Percentiles rank a stretch among this genome's conserved stretches.
Conservation (phyloP, 2,888 invertebrate genomes). For the Meliscaeva auricollis region DNA sequence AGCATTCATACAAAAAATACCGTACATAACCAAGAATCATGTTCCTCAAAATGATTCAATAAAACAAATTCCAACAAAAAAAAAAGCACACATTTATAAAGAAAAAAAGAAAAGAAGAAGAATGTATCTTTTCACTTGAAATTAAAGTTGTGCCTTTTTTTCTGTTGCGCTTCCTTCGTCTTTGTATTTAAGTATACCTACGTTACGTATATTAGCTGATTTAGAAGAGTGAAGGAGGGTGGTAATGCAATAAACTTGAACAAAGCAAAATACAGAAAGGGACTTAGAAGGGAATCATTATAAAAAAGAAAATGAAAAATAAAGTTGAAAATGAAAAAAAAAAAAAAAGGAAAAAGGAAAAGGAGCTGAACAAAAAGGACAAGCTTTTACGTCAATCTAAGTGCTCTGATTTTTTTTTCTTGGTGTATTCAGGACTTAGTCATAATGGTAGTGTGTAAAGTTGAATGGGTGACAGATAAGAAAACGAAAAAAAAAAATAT, state of each 20-base stretch:
- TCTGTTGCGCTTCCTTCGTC: conserved; percentile 63
- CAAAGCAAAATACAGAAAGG: conserved; percentile 60
- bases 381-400: conserved; percentile 37
- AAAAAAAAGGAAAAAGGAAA: conserved; percentile 24
- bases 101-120: neutral
- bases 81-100: conserved; percentile 36
- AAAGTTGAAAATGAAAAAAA: conserved; percentile 19
- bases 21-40: conserved; percentile 57
- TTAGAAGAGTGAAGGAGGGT: conserved; percentile 37
- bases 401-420: conserved; percentile 6
- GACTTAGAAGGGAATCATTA: conserved; percentile 63
- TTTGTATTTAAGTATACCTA: neutral
- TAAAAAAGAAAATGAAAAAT: conserved; percentile 7
- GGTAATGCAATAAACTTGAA: conserved; percentile 74
- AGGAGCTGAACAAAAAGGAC: conserved; percentile 3
- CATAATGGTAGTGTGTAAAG: conserved; percentile 48
- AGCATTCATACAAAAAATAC: conserved; percentile 9
- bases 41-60: conserved; percentile 68
- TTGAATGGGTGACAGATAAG: conserved; percentile 55
- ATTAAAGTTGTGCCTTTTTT: conserved; percentile 71
- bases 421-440: conserved; percentile 8
- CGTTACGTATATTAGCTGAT: conserved; percentile 54
- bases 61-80: conserved; percentile 70
- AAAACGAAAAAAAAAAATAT: conserved; percentile 20
- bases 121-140: conserved; percentile 64